phyloP scores from a whole-genome alignment of 2,888 invertebrate genomes.

The Drosophila fungiperda region DNA sequence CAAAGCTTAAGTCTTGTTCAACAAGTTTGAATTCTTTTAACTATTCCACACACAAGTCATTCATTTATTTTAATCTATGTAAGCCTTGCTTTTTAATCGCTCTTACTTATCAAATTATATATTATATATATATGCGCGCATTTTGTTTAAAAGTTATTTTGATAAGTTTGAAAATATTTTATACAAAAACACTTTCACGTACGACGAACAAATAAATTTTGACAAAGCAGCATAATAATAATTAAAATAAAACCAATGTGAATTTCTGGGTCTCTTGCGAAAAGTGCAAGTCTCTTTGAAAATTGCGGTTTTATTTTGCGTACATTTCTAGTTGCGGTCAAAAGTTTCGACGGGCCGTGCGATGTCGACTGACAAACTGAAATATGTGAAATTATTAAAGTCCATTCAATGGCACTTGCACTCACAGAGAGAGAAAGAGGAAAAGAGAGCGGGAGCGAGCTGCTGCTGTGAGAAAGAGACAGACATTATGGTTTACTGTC shows the following conservation, averaged over 20 bases:
- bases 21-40: neutral
- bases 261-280: neutral
- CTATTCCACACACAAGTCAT: neutral
- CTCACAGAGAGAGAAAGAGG: neutral
- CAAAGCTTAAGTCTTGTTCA: neutral
- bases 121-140: neutral
- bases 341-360: conserved; percentile 48
- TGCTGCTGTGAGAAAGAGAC: neutral
- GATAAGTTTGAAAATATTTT: neutral
- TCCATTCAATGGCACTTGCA: conserved; percentile 64
- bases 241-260: neutral
- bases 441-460: neutral
- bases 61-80: neutral
- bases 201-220: conserved; percentile 11
- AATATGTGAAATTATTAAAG: conserved; percentile 68
- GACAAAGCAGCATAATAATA: conserved; percentile 21
- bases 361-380: conserved; percentile 57
- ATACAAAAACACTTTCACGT: conserved; percentile 15
- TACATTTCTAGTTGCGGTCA: conserved; percentile 31
- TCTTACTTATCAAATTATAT: neutral
- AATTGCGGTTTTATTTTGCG: conserved; percentile 3
- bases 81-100: neutral
- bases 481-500: conserved; percentile 40
- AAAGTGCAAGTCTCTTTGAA: neutral
- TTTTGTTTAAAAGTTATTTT: neutral